Evolutionary conservation across 2,113 vertebrate genomes (phyloP).

Genomic region (Gopherus flavomarginatus): DNA sequence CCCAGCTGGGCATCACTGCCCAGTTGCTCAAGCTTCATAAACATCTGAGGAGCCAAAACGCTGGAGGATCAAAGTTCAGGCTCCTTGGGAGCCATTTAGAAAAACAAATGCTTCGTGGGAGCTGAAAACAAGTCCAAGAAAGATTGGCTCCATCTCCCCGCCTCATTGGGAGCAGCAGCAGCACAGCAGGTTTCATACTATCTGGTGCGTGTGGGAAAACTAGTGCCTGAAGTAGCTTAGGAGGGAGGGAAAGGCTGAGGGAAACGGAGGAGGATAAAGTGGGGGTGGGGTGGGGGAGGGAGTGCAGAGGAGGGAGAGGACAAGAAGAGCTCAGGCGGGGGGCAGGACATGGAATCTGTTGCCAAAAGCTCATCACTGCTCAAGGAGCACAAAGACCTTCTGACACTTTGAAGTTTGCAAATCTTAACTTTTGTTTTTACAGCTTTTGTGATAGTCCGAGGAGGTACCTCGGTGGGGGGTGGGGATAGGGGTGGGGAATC

Average conservation of each 20-base stretch:
- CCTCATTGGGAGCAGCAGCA: fast-evolving
- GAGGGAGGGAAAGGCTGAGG: background rate
- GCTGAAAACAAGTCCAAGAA: background rate
- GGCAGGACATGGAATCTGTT: fast-evolving
- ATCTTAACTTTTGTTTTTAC: background rate
- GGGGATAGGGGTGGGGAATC: background rate
- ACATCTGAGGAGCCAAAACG: background rate
- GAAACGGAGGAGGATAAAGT: background rate
- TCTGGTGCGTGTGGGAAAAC: background rate
- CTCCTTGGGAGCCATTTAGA: slow-evolving; percentile 9
- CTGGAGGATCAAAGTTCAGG: slow-evolving; percentile 11
- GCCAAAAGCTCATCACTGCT: fast-evolving
- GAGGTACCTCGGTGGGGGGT: fast-evolving
- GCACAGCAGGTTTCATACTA: background rate
- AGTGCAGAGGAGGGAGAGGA: background rate
- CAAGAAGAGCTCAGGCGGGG: background rate
- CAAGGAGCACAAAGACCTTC: background rate
- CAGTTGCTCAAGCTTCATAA: background rate
- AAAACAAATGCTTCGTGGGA: slow-evolving; percentile 21
- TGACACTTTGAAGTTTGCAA: fast-evolving
- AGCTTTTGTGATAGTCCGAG: background rate
- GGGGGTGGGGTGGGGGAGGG: fast-evolving
- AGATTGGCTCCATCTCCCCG: background rate
- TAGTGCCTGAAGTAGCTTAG: background rate
- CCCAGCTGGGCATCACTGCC: slow-evolving; percentile 19